Evolutionary conservation across 2,797 vertebrate species (phyloP).

Genomic region (Luscinia megarhynchos): DNA sequence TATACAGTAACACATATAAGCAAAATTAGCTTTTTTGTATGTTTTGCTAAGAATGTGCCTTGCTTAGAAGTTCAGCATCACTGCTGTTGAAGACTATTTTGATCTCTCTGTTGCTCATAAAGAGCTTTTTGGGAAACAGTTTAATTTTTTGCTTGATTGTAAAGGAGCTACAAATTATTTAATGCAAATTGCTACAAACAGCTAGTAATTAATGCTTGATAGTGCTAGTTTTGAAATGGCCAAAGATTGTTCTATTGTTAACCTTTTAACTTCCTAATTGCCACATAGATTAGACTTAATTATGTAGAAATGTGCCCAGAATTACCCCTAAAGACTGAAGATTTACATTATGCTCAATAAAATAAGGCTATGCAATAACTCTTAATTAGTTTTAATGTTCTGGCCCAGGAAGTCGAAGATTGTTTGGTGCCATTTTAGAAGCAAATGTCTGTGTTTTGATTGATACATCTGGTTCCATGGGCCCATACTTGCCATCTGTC

Average conservation of each 20-base stretch:
- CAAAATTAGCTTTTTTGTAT: background rate
- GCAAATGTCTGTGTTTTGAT: conserved; percentile 81
- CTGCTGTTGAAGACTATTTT: background rate
- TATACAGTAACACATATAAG: background rate
- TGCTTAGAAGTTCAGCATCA: background rate
- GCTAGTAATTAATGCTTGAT: background rate
- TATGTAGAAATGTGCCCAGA: background rate
- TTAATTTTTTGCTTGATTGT: background rate
- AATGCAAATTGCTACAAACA: background rate
- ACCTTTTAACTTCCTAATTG: background rate
- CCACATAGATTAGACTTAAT: background rate
- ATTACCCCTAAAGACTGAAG: background rate
- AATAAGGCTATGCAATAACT: background rate
- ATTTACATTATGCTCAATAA: background rate
- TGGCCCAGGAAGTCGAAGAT: conserved; percentile 79
- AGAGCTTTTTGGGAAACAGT: background rate
- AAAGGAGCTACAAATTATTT: background rate
- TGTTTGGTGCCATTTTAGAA: conserved; percentile 84
- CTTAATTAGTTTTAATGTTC: background rate
- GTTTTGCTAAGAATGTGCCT: background rate
- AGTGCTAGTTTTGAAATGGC: background rate
- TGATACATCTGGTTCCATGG: conserved; percentile 85
- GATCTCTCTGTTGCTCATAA: background rate
- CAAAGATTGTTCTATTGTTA: background rate
- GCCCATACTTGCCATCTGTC: conserved; percentile 68